Evolutionary conservation across 2,888 invertebrate genomes (phyloP).

Genomic region (Fragum whitleyi): DNA sequence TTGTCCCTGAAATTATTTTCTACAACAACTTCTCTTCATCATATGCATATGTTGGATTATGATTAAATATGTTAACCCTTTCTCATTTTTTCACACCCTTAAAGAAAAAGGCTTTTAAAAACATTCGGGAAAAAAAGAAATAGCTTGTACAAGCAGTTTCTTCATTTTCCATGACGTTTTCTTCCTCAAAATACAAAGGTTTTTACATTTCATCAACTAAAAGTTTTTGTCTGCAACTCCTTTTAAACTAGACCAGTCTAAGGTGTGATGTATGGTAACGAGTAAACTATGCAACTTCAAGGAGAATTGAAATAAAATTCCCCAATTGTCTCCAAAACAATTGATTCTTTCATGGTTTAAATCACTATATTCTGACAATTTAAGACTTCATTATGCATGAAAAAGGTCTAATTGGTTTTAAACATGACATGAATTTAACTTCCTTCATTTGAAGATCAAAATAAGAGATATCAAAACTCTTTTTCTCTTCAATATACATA

Average conservation of each 20-base stretch:
- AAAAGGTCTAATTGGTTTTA: conserved; percentile 1
- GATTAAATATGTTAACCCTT: too few species aligned
- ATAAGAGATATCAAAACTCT: not conserved
- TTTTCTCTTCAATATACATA: not conserved
- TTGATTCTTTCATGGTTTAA: not conserved
- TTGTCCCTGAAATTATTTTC: too few species aligned
- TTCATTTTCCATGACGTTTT: not conserved
- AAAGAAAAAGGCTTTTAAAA: not conserved
- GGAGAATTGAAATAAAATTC: too few species aligned
- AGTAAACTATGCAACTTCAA: too few species aligned
- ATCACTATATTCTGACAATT: not conserved
- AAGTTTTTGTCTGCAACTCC: not conserved
- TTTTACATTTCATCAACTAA: not conserved
- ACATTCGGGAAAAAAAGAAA: not conserved
- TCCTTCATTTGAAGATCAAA: not conserved
- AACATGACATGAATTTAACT: not conserved
- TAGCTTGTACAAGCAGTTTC: not conserved
- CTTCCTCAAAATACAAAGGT: not conserved
- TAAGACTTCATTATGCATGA: not conserved
- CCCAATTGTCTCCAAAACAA: not conserved
- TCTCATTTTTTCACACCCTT: not conserved
- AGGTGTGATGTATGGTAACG: too few species aligned
- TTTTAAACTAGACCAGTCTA: not conserved
- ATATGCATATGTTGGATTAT: too few species aligned
- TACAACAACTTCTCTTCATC: too few species aligned